These are phyloP conservation scores for Verasper variegatus DNA, from an alignment of 2,113 vertebrate species.

Conservation along the genomic window DNA sequence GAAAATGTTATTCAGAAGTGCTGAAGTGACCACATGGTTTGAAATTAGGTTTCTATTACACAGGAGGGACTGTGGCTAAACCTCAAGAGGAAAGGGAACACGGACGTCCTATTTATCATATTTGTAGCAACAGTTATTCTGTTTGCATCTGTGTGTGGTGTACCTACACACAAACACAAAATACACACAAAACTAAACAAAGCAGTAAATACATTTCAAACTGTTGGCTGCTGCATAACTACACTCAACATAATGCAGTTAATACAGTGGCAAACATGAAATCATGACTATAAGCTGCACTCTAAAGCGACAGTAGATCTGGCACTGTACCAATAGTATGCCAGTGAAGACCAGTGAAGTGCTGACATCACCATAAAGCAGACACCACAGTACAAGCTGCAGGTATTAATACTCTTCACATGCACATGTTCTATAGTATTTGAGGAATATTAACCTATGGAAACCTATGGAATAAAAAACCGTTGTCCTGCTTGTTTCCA, in stretches of 20 bases:
- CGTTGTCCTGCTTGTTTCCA: too few relatives aligned
- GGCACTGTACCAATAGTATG: too few relatives aligned
- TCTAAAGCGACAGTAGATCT: background rate
- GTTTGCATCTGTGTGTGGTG: too few relatives aligned
- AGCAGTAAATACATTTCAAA: background rate
- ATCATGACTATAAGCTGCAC: background rate
- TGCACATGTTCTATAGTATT: too few relatives aligned
- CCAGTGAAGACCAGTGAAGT: background rate
- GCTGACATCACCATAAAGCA: background rate
- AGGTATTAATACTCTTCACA: too few relatives aligned
- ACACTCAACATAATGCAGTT: background rate
- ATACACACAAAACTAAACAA: too few relatives aligned
- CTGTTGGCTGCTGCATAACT: background rate
- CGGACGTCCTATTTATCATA: background rate
- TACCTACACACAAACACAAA: too few relatives aligned
- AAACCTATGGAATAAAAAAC: too few relatives aligned
- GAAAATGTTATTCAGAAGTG: constrained; percentile 10
- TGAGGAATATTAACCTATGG: too few relatives aligned
- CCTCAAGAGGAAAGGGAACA: background rate
- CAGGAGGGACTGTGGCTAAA: background rate
- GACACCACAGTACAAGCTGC: background rate
- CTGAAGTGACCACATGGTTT: background rate
- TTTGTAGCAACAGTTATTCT: too few relatives aligned
- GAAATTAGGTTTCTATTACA: background rate
- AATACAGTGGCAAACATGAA: background rate